Conservation (phyloP, 2,113 vertebrate genomes). For the Ia io region DNA sequence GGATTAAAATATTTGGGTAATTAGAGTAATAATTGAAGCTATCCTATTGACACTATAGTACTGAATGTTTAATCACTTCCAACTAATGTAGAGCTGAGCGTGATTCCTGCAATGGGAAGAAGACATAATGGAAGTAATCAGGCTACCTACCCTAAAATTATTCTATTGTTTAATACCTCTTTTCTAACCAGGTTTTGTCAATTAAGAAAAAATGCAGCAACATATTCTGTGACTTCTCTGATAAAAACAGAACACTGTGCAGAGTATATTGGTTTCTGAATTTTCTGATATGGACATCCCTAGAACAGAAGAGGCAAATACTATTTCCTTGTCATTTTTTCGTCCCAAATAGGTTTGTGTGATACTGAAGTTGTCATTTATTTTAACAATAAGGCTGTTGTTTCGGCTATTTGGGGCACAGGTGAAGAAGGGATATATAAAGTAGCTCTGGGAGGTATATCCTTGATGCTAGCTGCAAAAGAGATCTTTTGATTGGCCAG, state of each 20-base stretch:
- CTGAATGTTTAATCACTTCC: background rate
- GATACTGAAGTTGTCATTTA: background rate
- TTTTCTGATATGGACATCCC: background rate
- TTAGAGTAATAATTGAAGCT: background rate
- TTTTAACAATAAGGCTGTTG: background rate
- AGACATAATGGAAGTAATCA: background rate
- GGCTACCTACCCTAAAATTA: background rate
- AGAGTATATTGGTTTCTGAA: background rate
- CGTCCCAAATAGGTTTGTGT: background rate
- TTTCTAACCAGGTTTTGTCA: background rate
- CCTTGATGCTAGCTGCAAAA: background rate
- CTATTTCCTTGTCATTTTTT: background rate
- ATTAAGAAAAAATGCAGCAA: background rate
- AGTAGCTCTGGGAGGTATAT: background rate
- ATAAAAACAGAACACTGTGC: background rate
- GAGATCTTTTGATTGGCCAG: background rate
- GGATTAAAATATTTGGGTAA: background rate
- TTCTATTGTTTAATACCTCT: background rate
- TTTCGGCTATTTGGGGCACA: background rate
- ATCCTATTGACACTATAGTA: background rate
- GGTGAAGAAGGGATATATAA: background rate
- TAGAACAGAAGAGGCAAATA: background rate
- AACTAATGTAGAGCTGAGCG: background rate
- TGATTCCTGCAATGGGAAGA: background rate
- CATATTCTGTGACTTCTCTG: background rate